These are phyloP conservation scores for Hipparchia semele DNA, from an alignment of 2,888 invertebrate species.

Conservation along the genomic window DNA sequence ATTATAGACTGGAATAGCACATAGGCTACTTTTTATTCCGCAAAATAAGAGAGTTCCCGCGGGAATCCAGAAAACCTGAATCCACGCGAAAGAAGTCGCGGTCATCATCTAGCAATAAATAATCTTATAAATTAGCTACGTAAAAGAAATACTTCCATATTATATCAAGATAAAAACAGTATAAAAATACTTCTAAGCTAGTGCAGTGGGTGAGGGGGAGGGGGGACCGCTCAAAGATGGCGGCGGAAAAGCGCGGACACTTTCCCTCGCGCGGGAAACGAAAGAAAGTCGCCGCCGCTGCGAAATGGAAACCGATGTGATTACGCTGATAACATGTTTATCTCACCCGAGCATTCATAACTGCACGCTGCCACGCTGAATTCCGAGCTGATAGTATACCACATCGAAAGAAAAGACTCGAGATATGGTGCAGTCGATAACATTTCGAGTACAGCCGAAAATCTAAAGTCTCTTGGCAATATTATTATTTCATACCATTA, in stretches of 20 bases:
- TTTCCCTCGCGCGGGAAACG: constrained; percentile 80
- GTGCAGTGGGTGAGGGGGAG: background rate
- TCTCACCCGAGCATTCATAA: constrained; percentile 57
- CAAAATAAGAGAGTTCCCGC: no score
- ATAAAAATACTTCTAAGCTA: background rate
- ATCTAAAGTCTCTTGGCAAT: no score
- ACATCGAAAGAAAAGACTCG: no score
- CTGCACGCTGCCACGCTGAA: constrained; percentile 31
- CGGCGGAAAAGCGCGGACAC: constrained; percentile 80
- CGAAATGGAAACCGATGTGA: constrained; percentile 79
- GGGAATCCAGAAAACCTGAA: no score
- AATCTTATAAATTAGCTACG: no score
- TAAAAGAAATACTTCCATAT: background rate
- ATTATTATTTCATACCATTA: no score
- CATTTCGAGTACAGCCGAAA: no score
- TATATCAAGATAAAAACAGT: background rate
- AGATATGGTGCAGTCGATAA: no score
- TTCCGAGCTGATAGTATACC: background rate
- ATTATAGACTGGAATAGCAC: no score
- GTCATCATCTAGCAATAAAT: no score
- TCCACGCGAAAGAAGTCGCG: no score
- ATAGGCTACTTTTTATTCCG: no score
- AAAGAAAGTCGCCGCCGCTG: constrained; percentile 73
- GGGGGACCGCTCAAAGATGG: constrained; percentile 63
- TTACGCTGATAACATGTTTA: constrained; percentile 72